Conservation (phyloP, 2,797 vertebrate genomes). For the Pseudochaenichthys georgianus region DNA sequence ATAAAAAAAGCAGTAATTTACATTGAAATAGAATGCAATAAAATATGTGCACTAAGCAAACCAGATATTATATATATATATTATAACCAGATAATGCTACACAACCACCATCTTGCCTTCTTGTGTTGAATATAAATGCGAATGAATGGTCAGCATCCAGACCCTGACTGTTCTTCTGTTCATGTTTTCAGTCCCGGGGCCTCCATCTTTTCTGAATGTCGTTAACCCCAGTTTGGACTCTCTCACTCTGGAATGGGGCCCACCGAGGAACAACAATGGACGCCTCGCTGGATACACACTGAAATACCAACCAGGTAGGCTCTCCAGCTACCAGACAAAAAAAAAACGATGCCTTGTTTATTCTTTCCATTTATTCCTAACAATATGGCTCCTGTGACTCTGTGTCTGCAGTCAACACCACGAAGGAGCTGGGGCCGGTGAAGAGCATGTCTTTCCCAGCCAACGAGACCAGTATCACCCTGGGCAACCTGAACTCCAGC, state of each 20-base stretch:
- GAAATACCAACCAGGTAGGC: conserved; percentile 92
- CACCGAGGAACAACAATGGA: conserved; percentile 90
- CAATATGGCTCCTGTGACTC: background rate
- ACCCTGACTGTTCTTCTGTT: conserved; percentile 21
- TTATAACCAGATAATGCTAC: background rate
- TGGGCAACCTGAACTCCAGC: conserved; percentile 91
- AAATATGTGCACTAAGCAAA: no score
- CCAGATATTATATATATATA: no score
- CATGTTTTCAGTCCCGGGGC: conserved; percentile 88
- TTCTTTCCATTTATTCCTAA: background rate
- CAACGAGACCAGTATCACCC: conserved; percentile 89
- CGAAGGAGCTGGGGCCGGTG: conserved; percentile 89
- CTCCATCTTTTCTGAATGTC: conserved; percentile 89
- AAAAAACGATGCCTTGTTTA: background rate
- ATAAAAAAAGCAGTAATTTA: no score
- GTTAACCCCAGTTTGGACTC: conserved; percentile 87
- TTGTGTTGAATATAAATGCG: no score
- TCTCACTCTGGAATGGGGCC: conserved; percentile 92
- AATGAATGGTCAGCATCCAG: background rate
- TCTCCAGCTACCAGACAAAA: background rate
- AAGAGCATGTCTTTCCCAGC: conserved; percentile 86
- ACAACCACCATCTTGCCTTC: background rate
- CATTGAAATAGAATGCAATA: no score
- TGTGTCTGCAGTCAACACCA: conserved; percentile 88
- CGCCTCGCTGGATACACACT: conserved; percentile 91